These are phyloP conservation scores for Periophthalmodon schlosseri DNA, from an alignment of 2,113 vertebrate species.

Conservation along the genomic window DNA sequence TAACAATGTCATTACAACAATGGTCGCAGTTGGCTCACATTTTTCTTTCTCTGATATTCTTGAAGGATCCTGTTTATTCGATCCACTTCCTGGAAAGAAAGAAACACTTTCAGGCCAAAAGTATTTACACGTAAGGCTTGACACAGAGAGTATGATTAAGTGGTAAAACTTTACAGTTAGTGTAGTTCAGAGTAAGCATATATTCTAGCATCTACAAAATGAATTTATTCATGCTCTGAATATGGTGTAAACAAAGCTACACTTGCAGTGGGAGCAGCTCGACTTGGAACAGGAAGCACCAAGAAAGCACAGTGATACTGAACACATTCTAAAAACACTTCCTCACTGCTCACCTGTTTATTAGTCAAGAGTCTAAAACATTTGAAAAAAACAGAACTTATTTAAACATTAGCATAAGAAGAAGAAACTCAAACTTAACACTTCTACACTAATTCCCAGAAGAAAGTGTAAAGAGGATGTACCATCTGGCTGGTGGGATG, in stretches of 20 bases:
- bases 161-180: background rate
- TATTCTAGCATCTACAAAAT: background rate
- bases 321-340: background rate
- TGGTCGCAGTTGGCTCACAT: constrained; percentile 77
- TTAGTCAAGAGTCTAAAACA: background rate
- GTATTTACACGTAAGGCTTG: background rate
- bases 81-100: constrained; percentile 83
- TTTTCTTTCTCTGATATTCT: constrained; percentile 93
- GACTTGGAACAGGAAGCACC: constrained; percentile 46
- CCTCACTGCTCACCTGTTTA: background rate
- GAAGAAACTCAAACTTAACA: background rate
- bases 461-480: background rate
- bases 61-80: constrained; percentile 89
- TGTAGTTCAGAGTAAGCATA: background rate
- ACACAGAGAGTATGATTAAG: background rate
- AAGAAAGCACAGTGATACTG: constrained; percentile 28
- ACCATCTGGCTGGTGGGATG: constrained; percentile 81
- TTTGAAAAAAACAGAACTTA: background rate
- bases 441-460: background rate
- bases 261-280: constrained; percentile 25
- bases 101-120: background rate
- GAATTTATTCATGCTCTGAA: background rate
- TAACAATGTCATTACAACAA: background rate
- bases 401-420: background rate
- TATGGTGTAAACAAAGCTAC: background rate